These are phyloP conservation scores for Sussaba pulchella DNA, from an alignment of 2,888 invertebrate species.

Conservation along the genomic window DNA sequence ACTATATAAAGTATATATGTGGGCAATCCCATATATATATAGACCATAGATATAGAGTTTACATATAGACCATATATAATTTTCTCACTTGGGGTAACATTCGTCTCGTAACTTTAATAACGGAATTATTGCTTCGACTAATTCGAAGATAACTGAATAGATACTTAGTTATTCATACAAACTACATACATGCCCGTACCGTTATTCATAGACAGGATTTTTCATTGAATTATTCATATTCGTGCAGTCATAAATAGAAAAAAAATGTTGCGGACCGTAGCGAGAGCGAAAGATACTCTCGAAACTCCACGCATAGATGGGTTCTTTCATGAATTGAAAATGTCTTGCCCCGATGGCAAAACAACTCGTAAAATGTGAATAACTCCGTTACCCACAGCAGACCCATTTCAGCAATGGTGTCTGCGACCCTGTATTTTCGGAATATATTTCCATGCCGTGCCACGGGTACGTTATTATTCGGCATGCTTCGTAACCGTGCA, in stretches of 20 bases:
- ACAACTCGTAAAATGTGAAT: slow-evolving; percentile 80
- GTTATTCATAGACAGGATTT: slow-evolving; percentile 49
- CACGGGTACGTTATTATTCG: slow-evolving; percentile 58
- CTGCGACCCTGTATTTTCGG: slow-evolving; percentile 43
- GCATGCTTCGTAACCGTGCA: slow-evolving; percentile 37
- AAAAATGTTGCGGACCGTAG: slow-evolving; percentile 47
- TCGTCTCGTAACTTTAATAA: slow-evolving; percentile 13
- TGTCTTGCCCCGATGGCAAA: slow-evolving; percentile 79
- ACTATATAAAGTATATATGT: no score
- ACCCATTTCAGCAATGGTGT: slow-evolving; percentile 72
- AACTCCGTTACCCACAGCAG: slow-evolving; percentile 78
- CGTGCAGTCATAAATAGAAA: slow-evolving; percentile 28
- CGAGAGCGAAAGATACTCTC: slow-evolving; percentile 40
- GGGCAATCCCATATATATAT: no score
- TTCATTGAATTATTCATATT: slow-evolving; percentile 14
- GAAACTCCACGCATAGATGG: slow-evolving; percentile 47
- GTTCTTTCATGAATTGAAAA: slow-evolving; percentile 83
- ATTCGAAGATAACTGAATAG: slow-evolving; percentile 1
- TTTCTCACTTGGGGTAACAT: no score
- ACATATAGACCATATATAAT: no score
- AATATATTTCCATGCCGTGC: slow-evolving; percentile 55
- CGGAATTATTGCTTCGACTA: slow-evolving; percentile 1
- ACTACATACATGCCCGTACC: slow-evolving; percentile 40
- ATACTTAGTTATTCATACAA: slow-evolving; percentile 15
- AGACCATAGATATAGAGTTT: no score